Conservation (phyloP, 2,113 vertebrate species). For the Cephalopterus ornatus region DNA sequence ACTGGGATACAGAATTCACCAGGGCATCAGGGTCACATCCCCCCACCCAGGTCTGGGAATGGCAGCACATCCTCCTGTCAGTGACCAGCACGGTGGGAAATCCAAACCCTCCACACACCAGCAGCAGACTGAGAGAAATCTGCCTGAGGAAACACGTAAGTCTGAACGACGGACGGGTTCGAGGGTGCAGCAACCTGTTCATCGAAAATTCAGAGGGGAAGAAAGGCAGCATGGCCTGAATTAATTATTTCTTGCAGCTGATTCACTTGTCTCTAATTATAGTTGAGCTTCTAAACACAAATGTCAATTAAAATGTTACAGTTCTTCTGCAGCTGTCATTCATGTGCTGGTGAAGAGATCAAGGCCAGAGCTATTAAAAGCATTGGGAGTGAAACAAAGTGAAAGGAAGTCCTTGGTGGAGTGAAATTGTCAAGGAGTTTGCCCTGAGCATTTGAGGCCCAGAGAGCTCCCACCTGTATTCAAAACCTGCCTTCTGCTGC, state of each 20-base stretch:
- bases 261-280: constrained; percentile 50
- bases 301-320: constrained; percentile 48
- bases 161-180: neutral
- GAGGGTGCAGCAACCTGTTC: neutral
- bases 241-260: constrained; percentile 23
- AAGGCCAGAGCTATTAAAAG: constrained; percentile 23
- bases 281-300: constrained; percentile 36
- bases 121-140: neutral
- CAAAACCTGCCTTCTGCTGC: neutral
- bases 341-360: constrained; percentile 2
- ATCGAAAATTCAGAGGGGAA: neutral
- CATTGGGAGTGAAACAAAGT: neutral
- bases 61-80: accelerated
- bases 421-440: neutral
- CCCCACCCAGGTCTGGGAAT: neutral
- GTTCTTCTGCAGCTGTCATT: constrained; percentile 49
- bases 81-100: neutral
- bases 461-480: neutral
- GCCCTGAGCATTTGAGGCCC: neutral
- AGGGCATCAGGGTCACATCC: accelerated
- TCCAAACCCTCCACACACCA: neutral
- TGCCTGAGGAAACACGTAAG: neutral
- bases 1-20: neutral
- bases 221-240: neutral
- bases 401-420: neutral